phyloP scores from a whole-genome alignment of 2,113 vertebrate species.

The Paralichthys olivaceus region DNA sequence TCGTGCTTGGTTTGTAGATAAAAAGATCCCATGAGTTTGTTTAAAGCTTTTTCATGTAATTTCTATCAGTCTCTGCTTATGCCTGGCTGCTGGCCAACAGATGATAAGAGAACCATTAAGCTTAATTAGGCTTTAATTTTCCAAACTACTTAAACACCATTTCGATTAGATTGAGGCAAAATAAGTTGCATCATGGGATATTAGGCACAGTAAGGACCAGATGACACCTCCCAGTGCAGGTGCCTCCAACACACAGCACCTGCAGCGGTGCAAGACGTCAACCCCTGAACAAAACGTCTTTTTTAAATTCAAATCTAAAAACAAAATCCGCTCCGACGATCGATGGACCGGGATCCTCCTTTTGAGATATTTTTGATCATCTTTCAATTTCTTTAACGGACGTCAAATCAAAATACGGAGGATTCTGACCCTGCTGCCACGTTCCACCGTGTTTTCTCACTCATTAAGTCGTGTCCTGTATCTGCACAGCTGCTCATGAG shows the following conservation, averaged over 20 bases:
- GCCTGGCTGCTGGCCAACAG: slow-evolving; percentile 40
- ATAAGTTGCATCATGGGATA: slow-evolving; percentile 15
- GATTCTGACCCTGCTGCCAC: not conserved
- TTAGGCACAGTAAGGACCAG: not conserved
- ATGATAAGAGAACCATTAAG: slow-evolving; percentile 37
- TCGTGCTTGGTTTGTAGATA: slow-evolving; percentile 9
- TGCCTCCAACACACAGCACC: too few species aligned
- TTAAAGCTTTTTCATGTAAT: slow-evolving; percentile 19
- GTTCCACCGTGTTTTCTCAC: slow-evolving; percentile 15
- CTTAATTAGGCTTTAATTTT: slow-evolving; percentile 46
- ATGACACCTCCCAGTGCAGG: not conserved
- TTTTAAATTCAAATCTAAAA: too few species aligned
- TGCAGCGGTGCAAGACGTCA: too few species aligned
- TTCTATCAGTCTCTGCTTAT: slow-evolving; percentile 26
- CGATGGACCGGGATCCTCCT: too few species aligned
- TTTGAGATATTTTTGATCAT: not conserved
- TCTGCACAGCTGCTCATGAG: slow-evolving; percentile 21
- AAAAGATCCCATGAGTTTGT: slow-evolving; percentile 5
- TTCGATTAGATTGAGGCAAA: slow-evolving; percentile 20
- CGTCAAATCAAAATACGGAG: not conserved
- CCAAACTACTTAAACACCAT: slow-evolving; percentile 28
- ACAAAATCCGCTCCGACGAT: too few species aligned
- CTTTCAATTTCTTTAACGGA: not conserved
- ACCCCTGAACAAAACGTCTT: too few species aligned
- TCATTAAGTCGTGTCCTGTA: slow-evolving; percentile 23